Evolutionary conservation across 2,113 vertebrate genomes (phyloP), one percentile per base, ranked within the genome.

Genomic region (Oriolus oriolus): DNA sequence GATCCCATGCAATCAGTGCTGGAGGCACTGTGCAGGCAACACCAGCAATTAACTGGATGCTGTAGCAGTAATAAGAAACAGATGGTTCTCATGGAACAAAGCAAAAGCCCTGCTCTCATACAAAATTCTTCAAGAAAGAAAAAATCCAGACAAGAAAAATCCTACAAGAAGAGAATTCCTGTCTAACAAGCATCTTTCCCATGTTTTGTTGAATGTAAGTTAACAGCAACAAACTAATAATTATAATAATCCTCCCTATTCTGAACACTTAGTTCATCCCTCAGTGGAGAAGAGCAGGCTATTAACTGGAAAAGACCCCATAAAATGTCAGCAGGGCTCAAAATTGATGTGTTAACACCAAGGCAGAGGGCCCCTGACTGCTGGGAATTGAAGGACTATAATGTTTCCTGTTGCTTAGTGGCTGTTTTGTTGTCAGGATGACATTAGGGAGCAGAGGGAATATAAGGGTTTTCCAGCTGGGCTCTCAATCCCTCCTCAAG

Each of bases 61-160:
- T 77, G 71, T 4, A 65, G 69, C 69, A 60, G 39, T 94, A 94
- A 97, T 26, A 90, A 93, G 87, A 96, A 92, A 80, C 94, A 97
- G 88, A 96, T 91, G 83, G 50, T n/a, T 93, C 44, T 63, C 49
- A 78, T 6, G 27, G 83, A 88, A 70, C 11, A 87, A 79, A 80
- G 86, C 27, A 93, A 90, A 96, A 94, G 52, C 57, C 47, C 60
- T 90, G 44, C 56, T 53, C 61, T 96, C 49, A 21, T 33, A 69
- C 16, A 63, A 73, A 92, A 79, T 41, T 80, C 39, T 24, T 68
- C 53, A 44, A 50, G 69, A 90, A 86, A 87, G 17, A 59, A 70
- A 91, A 91, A 50, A 86, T 44, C 33, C 33, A 63, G 28, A 66
- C 33, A 45, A 78, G 39, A 70, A 78, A 87, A 61, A 41, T 17